phyloP scores from a whole-genome alignment of 2,888 invertebrate species.

The Trileptium ribeirensis region DNA sequence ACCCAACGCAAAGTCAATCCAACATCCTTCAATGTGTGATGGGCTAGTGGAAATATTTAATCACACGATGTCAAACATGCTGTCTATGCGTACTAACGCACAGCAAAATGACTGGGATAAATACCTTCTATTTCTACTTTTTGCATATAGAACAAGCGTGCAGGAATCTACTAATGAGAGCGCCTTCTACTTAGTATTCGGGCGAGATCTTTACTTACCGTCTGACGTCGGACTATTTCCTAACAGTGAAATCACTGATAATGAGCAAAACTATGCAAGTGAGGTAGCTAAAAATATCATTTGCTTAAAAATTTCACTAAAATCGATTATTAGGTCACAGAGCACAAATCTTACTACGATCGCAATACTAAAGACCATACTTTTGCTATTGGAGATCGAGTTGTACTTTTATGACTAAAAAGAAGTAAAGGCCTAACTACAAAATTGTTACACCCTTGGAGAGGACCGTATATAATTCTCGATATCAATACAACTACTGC shows the following conservation, averaged over 20 bases:
- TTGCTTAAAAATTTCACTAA: neutral
- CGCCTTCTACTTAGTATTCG: neutral
- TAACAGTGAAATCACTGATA: neutral
- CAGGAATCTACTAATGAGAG: neutral
- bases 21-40: conserved; percentile 31
- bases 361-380: too few species aligned
- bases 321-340: too few species aligned
- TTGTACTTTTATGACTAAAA: too few species aligned
- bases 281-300: neutral
- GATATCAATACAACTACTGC: neutral
- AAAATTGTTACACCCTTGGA: neutral
- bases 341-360: too few species aligned
- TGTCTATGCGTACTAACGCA: conserved; percentile 36
- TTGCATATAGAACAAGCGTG: neutral
- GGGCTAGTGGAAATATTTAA: conserved; percentile 39
- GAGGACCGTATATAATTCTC: neutral
- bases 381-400: too few species aligned
- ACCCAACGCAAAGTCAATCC: conserved; percentile 18
- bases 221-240: neutral
- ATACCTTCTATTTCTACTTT: neutral
- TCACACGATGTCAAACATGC: conserved; percentile 35
- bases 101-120: conserved; percentile 28
- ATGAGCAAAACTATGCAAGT: too few species aligned
- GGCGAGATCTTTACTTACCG: neutral
- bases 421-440: neutral